Evolutionary conservation across 2,113 vertebrate genomes (phyloP).

Genomic region (Peucedramus taeniatus): DNA sequence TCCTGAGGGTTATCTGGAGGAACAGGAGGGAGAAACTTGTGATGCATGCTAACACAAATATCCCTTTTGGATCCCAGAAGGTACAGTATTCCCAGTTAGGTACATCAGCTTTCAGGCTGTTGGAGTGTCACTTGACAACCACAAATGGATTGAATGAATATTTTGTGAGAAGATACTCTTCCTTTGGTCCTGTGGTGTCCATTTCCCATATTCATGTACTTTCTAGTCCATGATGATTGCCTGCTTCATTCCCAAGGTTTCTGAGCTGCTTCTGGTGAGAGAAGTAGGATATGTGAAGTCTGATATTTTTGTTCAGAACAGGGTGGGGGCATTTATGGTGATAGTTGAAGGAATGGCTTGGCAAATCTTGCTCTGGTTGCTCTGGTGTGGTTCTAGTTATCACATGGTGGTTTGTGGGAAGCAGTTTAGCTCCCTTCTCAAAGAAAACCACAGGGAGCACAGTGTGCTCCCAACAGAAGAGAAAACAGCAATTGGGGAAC

Average conservation of each 20-base stretch:
- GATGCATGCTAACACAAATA: neutral
- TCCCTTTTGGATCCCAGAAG: neutral
- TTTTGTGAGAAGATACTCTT: neutral
- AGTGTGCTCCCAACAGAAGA: neutral
- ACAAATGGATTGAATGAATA: neutral
- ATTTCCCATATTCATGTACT: neutral
- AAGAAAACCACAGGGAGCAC: neutral
- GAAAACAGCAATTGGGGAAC: neutral
- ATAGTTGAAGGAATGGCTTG: neutral
- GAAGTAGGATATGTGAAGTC: neutral
- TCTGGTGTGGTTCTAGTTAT: constrained; percentile 26
- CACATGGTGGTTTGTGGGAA: constrained; percentile 20
- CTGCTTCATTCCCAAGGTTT: neutral
- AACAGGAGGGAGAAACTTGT: neutral
- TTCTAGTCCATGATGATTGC: neutral
- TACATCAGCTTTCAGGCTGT: neutral
- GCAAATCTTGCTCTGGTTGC: neutral
- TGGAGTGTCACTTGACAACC: neutral
- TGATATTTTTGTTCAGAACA: neutral
- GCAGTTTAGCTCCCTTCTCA: neutral
- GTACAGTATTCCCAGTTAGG: neutral
- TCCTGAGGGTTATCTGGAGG: neutral
- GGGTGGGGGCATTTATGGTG: neutral
- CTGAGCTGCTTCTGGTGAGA: neutral
- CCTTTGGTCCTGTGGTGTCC: neutral